Evolutionary conservation across 2,113 vertebrate species (phyloP).

Genomic region (Meleagris gallopavo): DNA sequence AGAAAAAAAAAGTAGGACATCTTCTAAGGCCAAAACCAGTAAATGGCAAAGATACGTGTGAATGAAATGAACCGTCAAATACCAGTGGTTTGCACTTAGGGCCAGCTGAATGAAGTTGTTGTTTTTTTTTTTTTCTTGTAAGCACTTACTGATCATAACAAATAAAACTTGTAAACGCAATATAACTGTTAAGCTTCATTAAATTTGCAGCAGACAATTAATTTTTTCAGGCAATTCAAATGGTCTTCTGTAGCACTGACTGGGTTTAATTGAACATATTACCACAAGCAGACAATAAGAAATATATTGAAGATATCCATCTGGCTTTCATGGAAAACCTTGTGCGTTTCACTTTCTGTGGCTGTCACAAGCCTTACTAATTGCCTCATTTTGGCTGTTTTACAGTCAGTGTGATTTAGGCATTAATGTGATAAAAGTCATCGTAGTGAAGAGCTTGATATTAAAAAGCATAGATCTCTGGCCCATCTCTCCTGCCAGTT

Average conservation of each 20-base stretch:
- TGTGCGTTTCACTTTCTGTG: constrained; percentile 35
- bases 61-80: neutral
- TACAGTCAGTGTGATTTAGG: constrained; percentile 73
- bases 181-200: constrained; percentile 62
- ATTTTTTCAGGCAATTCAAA: constrained; percentile 65
- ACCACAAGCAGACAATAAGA: constrained; percentile 76
- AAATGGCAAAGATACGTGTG: neutral
- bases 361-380: constrained; percentile 74
- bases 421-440: constrained; percentile 71
- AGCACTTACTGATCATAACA: constrained; percentile 57
- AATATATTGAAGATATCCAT: constrained; percentile 82
- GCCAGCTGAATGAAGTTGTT: neutral
- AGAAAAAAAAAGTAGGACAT: neutral
- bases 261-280: constrained; percentile 77
- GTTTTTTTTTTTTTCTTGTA: constrained; percentile 15
- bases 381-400: constrained; percentile 74
- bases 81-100: neutral
- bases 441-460: constrained; percentile 70
- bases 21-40: neutral
- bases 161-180: constrained; percentile 69
- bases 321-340: constrained; percentile 64
- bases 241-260: constrained; percentile 56
- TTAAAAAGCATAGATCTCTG: constrained; percentile 83
- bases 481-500: constrained; percentile 39
- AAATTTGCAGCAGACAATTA: constrained; percentile 74